These are phyloP conservation scores for Sialia sialis DNA, from an alignment of 2,113 vertebrate species.

Conservation along the genomic window DNA sequence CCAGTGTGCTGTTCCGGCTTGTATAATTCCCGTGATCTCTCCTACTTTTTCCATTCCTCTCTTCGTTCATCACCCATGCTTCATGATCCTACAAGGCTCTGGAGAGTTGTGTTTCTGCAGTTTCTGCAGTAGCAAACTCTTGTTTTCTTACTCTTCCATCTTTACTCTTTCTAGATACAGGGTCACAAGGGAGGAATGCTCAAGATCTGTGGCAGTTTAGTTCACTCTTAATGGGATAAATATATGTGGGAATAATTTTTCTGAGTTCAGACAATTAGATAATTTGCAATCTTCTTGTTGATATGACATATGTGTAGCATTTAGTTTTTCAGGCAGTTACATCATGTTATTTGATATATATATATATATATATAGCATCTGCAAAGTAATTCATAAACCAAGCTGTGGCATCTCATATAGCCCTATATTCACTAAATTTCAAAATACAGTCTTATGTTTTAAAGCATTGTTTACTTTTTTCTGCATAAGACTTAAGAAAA, in stretches of 20 bases:
- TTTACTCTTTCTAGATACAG: background rate
- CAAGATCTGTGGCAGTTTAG: background rate
- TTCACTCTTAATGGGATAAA: background rate
- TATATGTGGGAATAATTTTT: background rate
- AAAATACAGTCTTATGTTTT: background rate
- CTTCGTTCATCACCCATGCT: background rate
- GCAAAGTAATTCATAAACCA: background rate
- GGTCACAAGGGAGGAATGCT: background rate
- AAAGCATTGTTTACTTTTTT: background rate
- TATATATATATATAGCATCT: background rate
- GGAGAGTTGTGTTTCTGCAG: background rate
- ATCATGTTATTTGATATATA: background rate
- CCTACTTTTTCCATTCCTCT: background rate
- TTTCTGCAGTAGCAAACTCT: background rate
- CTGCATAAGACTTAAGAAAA: background rate
- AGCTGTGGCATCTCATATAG: background rate
- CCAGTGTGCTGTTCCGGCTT: background rate
- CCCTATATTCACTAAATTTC: background rate
- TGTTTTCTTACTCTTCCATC: background rate
- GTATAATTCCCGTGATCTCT: background rate
- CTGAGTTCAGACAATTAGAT: background rate
- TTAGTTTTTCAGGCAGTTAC: background rate
- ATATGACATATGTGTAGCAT: background rate
- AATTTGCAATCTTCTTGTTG: conserved; percentile 1
- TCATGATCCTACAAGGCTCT: background rate